A percentile compares a stretch with the other conserved stretches of the same genome.
phyloP scores from a whole-genome alignment of 2,888 invertebrate species.

The Leptogaster cylindrica region DNA sequence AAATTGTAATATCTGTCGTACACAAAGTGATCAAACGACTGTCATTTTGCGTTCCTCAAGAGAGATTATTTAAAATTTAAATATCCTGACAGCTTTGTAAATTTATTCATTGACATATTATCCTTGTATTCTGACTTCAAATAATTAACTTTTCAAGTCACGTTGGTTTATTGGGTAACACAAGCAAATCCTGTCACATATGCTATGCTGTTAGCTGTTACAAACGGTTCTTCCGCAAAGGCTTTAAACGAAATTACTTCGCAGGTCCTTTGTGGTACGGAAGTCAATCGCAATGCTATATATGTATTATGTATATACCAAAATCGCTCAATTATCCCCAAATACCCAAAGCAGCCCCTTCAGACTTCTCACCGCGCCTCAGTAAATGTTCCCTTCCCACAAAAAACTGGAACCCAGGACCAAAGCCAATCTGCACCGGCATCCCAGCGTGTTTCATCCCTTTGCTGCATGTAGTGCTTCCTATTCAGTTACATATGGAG shows the following conservation, averaged over 20 bases:
- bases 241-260: conserved; percentile 1
- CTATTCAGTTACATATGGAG: background rate
- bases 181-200: too few relatives aligned
- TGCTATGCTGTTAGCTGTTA: too few relatives aligned
- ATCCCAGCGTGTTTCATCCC: background rate
- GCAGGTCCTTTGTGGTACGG: conserved; percentile 5
- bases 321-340: conserved; percentile 30
- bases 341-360: background rate
- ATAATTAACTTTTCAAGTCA: too few relatives aligned
- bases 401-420: background rate
- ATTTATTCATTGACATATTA: background rate
- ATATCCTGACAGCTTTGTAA: background rate
- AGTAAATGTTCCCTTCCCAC: background rate
- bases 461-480: background rate
- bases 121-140: too few relatives aligned
- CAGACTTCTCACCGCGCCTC: conserved; percentile 10
- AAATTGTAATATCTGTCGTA: too few relatives aligned
- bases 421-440: background rate
- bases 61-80: too few relatives aligned
- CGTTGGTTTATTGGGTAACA: too few relatives aligned
- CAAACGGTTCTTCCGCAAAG: background rate
- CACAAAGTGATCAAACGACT: too few relatives aligned
- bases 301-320: background rate
- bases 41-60: too few relatives aligned
- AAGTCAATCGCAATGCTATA: conserved; percentile 16